These are phyloP conservation scores for Kradibia gibbosae DNA, from an alignment of 1,140 invertebrate species.

Conservation along the genomic window DNA sequence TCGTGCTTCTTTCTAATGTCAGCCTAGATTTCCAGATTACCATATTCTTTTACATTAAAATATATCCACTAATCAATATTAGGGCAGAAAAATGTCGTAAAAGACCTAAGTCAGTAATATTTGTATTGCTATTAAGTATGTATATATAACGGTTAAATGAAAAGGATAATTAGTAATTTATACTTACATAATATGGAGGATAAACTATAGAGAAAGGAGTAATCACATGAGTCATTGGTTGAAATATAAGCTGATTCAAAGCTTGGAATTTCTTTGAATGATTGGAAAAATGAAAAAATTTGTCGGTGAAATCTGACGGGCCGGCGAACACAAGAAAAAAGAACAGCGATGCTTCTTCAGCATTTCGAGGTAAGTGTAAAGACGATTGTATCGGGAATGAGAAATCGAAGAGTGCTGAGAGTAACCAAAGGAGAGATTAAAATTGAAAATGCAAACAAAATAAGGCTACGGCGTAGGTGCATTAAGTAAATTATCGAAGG, in stretches of 20 bases:
- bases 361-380: background rate
- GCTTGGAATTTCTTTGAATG: background rate
- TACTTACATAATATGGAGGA: background rate
- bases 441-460: slow-evolving; percentile 6
- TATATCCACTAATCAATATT: too few species aligned
- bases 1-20: too few species aligned
- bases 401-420: background rate
- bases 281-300: background rate
- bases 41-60: too few species aligned
- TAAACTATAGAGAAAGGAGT: background rate
- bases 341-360: background rate
- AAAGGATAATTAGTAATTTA: background rate
- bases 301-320: background rate
- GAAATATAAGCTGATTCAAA: background rate
- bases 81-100: too few species aligned
- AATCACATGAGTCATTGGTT: background rate
- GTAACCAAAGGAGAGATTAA: background rate
- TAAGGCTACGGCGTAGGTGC: background rate
- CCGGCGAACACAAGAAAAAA: background rate
- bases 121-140: background rate
- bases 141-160: background rate
- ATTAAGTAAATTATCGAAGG: slow-evolving; percentile 20
- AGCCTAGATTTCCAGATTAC: too few species aligned
- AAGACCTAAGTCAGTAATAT: background rate
- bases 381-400: background rate